Evolutionary conservation across 2,797 vertebrate genomes (phyloP), one percentile per base, ranked within the genome.

Genomic region (Triplophysa yarkandensis): DNA sequence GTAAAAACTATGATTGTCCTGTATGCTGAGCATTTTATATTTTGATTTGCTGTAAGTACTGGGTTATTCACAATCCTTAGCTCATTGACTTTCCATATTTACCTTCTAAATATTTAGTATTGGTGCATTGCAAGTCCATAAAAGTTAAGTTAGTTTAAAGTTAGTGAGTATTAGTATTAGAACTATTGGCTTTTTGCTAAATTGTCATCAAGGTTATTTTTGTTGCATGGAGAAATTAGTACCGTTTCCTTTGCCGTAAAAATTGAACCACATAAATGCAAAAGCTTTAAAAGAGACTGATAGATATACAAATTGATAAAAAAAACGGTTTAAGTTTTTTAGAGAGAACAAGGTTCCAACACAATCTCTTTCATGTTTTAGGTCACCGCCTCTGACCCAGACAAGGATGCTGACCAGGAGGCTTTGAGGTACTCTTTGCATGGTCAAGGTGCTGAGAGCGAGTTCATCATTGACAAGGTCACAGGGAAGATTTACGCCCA

Each of bases 351-450:
- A 65, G 46, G 16, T 10, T 66, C 61, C 36, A 67, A 74, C 43
- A 55, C 60, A 72, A 77, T 83, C 80, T 23, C 67, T 87, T 77
- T 86, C 67, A 85, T 80, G 66, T 77, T 80, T 28, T 75, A 97
- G 95, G 95, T 97, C 76, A 91, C 92, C 11, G 95, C 95, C 0
- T 90, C 88, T 23, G 95, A 97, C 89, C 95, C 94, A 65, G 95
- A 97, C 82, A 93, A 93, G 71, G 90, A 89, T 43, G 85, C 92
- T 8, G 90, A 93, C 83, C 94, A 93, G 84, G 93, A 92, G 76
- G 92, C 92, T 6, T 83, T 96, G 77, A 92, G 93, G 13, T 97
- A 96, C 70, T 97, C 95, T 0, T 87, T 97, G 52, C 95, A 96
- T 0, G 95, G 95, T 28, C 92, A 93, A 52, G 95, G 95, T 4